A percentile compares a stretch with the other conserved stretches of the same genome.
These are phyloP conservation scores for Lydus trimaculatus DNA, from an alignment of 2,888 invertebrate genomes.

Conservation along the genomic window DNA sequence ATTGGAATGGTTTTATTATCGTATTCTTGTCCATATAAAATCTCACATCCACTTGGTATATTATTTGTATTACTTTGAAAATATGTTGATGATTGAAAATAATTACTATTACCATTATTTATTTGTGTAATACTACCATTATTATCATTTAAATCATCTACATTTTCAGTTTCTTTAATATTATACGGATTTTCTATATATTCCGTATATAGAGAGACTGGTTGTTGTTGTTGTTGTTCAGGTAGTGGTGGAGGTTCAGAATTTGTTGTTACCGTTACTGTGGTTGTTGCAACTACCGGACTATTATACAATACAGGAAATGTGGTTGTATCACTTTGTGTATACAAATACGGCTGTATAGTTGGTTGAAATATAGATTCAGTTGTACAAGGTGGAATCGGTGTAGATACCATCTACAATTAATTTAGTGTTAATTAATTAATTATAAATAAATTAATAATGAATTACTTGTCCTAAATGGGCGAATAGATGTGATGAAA, in stretches of 20 bases:
- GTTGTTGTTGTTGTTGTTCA: constrained; percentile 44
- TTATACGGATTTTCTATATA: constrained; percentile 68
- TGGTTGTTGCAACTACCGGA: constrained; percentile 33
- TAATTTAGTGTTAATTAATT: neutral
- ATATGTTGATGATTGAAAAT: constrained; percentile 71
- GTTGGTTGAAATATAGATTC: constrained; percentile 43
- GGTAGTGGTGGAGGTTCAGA: constrained; percentile 28
- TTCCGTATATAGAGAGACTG: constrained; percentile 63
- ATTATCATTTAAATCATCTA: constrained; percentile 36
- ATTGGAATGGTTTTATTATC: too few relatives aligned
- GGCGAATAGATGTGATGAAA: constrained; percentile 61
- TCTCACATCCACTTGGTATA: constrained; percentile 69
- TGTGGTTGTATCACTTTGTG: constrained; percentile 44
- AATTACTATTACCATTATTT: constrained; percentile 23
- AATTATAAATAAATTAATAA: neutral
- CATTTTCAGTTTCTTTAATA: constrained; percentile 23
- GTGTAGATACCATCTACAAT: constrained; percentile 71
- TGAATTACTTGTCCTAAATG: constrained; percentile 62
- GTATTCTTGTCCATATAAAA: constrained; percentile 63
- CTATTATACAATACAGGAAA: constrained; percentile 56
- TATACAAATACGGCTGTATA: constrained; percentile 47
- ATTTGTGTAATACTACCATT: constrained; percentile 26
- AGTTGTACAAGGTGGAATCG: constrained; percentile 61
- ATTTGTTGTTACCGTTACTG: constrained; percentile 28
- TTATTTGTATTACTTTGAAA: constrained; percentile 63